Percentiles rank a stretch among this genome's conserved stretches.
These are phyloP conservation scores for Tetragnatha montana DNA, from an alignment of 2,888 invertebrate species.

Conservation along the genomic window DNA sequence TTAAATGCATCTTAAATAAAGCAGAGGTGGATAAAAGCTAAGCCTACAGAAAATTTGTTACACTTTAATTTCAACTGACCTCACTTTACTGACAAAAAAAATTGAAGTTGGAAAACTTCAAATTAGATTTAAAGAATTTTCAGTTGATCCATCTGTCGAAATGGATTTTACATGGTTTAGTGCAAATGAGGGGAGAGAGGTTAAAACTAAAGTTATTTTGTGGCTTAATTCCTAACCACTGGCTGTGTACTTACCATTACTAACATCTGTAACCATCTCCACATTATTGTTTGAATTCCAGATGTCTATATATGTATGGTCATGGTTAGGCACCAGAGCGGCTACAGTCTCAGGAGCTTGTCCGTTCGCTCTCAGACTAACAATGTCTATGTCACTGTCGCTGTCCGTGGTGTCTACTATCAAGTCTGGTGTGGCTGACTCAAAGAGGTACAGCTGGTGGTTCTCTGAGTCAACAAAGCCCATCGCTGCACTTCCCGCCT, in stretches of 20 bases:
- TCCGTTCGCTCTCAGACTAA: slow-evolving; percentile 66
- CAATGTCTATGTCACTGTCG: slow-evolving; percentile 71
- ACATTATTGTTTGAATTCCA: slow-evolving; percentile 66
- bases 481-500: slow-evolving; percentile 51
- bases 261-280: slow-evolving; percentile 64
- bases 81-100: too few relatives aligned
- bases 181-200: too few relatives aligned
- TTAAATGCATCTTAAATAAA: too few relatives aligned
- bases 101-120: too few relatives aligned
- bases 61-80: too few relatives aligned
- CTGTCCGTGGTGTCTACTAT: slow-evolving; percentile 70
- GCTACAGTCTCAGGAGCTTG: slow-evolving; percentile 49
- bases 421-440: slow-evolving; percentile 67
- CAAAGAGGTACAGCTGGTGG: slow-evolving; percentile 54
- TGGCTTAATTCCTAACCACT: too few relatives aligned
- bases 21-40: too few relatives aligned
- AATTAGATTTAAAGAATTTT: too few relatives aligned
- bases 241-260: slow-evolving; percentile 47
- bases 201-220: too few relatives aligned
- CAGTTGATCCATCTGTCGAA: too few relatives aligned
- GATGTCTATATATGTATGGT: slow-evolving; percentile 66
- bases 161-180: too few relatives aligned
- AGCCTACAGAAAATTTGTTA: too few relatives aligned
- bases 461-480: slow-evolving; percentile 61
- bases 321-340: slow-evolving; percentile 58